Evolutionary conservation across 2,888 invertebrate species (phyloP), one percentile per base, ranked within the genome.

Genomic region (Sminthurinus aureus): DNA sequence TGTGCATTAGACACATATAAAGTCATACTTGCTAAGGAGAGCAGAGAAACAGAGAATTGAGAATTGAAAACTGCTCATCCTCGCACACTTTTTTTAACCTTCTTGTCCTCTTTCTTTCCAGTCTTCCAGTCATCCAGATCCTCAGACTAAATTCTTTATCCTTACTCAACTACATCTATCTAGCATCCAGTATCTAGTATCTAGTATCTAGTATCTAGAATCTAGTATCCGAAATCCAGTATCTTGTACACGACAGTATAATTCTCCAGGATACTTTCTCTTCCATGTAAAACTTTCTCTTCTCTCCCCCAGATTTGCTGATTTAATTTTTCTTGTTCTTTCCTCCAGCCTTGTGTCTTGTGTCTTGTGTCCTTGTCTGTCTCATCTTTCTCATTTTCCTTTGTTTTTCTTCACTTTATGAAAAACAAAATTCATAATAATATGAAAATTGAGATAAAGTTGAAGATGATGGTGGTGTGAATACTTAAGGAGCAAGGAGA

Each of bases 101-200:
- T 26, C 71, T 71, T 79, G 18, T 18, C 71, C 80, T 38, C 18
- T 74, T n/a, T 74, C 50, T 76, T 20, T 22, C 22, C 51, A n/a
- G 9, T 24, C n/a, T 50, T 51, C 76, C 12, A 24, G 38, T 18
- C 75, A 50, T 26, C 50, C 76, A 51, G 13, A 15, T 58, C 20
- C 38, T 67, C 64, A 67, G 67, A 66, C 79, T 66, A 79, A 79
- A 67, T 79, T 79, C 79, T 79, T 79, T 79, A 79, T 79, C 79
- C 66, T 67, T 79, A 79, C 79, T 67, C 67, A 79, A 79, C 79
- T 79, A 67, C 20, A 79, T 79, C 38, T 79, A 79, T n/a, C 15
- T n/a, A 26, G n/a, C n/a, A n/a, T n/a, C n/a, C n/a, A n/a, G n/a
- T n/a, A n/a, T n/a, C n/a, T n/a, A n/a, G n/a, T n/a, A n/a, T n/a